Base-by-base conservation (phyloP, 2,797 vertebrate species). In the Eulemur albifrons region DNA sequence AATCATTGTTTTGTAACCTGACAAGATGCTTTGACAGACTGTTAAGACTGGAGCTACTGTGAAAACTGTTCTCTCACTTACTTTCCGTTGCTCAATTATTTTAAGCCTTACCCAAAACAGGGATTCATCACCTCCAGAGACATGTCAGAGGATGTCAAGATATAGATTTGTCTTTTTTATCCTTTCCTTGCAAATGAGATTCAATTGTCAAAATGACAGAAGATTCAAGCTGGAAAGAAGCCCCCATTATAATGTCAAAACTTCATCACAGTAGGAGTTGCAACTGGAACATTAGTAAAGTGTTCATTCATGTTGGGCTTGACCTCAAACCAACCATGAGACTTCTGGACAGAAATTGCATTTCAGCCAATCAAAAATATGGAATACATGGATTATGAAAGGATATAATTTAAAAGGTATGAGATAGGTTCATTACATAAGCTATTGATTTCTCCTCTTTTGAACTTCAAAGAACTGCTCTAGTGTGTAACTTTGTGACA, bases 201-300 rank as follows among this genome's bases (percentile, higher is more conserved):
- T 98, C 98, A 95, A 81, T 97, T 98, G 98, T 97, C 98, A 98
- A 97, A 93, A 98, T 98, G 98, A 98, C 92, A 98, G 93, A 98
- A 98, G 92, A 92, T 96, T 98, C 0, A 2, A 97, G 91, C 93
- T 95, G 92, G 79, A 97, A 75, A 94, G 90, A 96, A 90, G 72
- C 2, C 50, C 94, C 97, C 95, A 95, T 86, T 80, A 96, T 98
- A 98, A 97, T 97, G 93, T 97, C 97, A 98, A 97, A 97, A 96
- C 83, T 93, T 97, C 82, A 94, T 87, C 54, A 48, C 61, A 40
- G 50, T 70, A 14, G 81, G 96, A 97, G 83, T 97, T 98, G 97
- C 90, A 96, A 91, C 80, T 3, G 10, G 89, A 43, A 90, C 88
- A 30, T 79, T 81, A 93, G 84, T 86, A 61, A 61, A 75, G 45